These are phyloP conservation scores for Litocranius walleri DNA, from an alignment of 2,113 vertebrate species.

Conservation along the genomic window DNA sequence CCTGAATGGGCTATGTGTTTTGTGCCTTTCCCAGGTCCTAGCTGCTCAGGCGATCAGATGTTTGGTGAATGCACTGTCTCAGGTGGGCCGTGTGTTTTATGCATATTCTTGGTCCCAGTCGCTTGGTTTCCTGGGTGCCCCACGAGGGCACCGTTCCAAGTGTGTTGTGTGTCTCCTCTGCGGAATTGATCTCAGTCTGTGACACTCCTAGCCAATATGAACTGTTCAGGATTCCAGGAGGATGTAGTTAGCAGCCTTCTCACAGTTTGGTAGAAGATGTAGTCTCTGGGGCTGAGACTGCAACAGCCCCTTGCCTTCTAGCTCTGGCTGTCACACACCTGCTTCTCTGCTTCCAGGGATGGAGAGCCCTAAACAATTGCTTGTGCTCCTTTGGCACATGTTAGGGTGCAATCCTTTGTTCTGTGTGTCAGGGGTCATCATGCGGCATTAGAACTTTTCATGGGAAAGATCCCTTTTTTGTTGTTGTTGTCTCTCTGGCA, in stretches of 20 bases:
- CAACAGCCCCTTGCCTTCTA: not conserved
- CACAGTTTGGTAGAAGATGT: not conserved
- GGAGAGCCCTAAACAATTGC: not conserved
- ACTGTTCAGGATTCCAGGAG: not conserved
- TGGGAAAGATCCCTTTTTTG: not conserved
- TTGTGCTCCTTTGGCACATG: not conserved
- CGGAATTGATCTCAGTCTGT: not conserved
- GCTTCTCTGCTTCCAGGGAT: not conserved
- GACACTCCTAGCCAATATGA: not conserved
- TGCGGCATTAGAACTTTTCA: not conserved
- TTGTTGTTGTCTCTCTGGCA: not conserved
- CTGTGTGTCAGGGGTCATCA: not conserved
- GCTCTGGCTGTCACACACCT: not conserved
- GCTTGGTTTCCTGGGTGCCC: not conserved
- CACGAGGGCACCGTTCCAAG: not conserved
- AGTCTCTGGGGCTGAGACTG: not conserved
- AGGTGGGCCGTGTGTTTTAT: fast-evolving
- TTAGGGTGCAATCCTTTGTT: not conserved
- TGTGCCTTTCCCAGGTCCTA: not conserved
- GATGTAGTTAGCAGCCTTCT: not conserved
- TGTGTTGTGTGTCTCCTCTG: not conserved
- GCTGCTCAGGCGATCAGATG: not conserved
- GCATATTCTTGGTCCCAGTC: fast-evolving
- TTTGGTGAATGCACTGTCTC: not conserved
- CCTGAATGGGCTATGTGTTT: not conserved